Evolutionary conservation across 2,888 invertebrate genomes (phyloP).

Genomic region (Melinopterus prodromus): DNA sequence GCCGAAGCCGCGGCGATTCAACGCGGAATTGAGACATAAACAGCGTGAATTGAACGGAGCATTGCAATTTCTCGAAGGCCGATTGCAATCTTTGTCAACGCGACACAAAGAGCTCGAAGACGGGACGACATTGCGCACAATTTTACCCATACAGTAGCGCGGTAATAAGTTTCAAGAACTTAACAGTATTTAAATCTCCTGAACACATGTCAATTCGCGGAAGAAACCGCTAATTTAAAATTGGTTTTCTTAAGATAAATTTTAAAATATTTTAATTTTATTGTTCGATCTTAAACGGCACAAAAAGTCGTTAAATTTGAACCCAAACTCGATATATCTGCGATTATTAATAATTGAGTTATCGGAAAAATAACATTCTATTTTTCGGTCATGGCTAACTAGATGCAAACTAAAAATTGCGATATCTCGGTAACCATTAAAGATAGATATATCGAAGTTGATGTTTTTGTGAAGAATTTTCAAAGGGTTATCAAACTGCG

Average conservation of each 20-base stretch:
- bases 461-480: neutral
- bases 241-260: neutral
- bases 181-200: neutral
- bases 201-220: neutral
- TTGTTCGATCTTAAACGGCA: neutral
- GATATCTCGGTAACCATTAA: neutral
- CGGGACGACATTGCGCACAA: neutral
- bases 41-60: neutral
- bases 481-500: neutral
- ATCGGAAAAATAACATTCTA: neutral
- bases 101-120: neutral
- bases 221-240: neutral
- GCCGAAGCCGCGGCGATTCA: neutral
- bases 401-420: neutral
- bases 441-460: neutral
- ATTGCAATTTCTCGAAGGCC: constrained; percentile 4
- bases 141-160: neutral
- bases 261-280: neutral
- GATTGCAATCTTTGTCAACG: neutral
- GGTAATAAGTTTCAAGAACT: neutral
- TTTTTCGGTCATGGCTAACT: neutral
- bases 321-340: neutral
- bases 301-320: neutral
- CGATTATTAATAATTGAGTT: neutral
- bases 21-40: neutral